A percentile compares a stretch with the other conserved stretches of the same genome.
Evolutionary conservation across 2,797 vertebrate genomes (phyloP).

Genomic region (Lacerta bilineata): DNA sequence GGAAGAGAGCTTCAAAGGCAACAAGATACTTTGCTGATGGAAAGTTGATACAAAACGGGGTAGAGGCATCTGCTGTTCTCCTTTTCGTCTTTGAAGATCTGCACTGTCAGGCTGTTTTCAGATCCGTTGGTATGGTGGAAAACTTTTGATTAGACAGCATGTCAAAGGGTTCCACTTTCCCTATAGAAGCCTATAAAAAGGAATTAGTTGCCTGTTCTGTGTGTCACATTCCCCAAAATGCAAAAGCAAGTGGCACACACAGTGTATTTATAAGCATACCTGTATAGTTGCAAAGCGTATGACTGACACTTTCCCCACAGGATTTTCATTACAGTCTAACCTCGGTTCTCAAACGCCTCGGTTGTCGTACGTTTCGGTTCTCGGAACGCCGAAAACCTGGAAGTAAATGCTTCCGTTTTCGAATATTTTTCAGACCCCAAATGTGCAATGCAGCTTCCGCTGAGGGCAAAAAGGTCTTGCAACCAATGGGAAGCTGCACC

Average conservation of each 20-base stretch:
- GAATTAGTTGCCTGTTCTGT: neutral
- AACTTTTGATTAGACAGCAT: neutral
- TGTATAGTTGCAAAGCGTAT: neutral
- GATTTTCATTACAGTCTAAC: neutral
- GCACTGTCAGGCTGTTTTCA: neutral
- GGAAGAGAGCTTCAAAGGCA: neutral
- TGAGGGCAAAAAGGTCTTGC: too few species aligned
- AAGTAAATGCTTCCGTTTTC: too few species aligned
- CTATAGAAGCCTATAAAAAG: rapidly evolving
- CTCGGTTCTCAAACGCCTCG: too few species aligned
- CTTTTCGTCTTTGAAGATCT: slow-evolving; percentile 13
- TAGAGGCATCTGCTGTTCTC: neutral
- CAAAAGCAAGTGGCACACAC: neutral
- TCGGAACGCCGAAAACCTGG: too few species aligned
- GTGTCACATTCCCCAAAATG: slow-evolving; percentile 5
- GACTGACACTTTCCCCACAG: neutral
- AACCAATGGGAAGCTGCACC: too few species aligned
- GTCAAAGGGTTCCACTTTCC: neutral
- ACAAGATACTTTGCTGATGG: neutral
- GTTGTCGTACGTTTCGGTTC: too few species aligned
- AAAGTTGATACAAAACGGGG: neutral
- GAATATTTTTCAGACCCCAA: too few species aligned
- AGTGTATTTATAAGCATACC: neutral
- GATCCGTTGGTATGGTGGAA: slow-evolving; percentile 9
- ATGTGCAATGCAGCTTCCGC: too few species aligned